Base-by-base conservation (phyloP, 2,888 invertebrate genomes). In the Tribolium freemani region DNA sequence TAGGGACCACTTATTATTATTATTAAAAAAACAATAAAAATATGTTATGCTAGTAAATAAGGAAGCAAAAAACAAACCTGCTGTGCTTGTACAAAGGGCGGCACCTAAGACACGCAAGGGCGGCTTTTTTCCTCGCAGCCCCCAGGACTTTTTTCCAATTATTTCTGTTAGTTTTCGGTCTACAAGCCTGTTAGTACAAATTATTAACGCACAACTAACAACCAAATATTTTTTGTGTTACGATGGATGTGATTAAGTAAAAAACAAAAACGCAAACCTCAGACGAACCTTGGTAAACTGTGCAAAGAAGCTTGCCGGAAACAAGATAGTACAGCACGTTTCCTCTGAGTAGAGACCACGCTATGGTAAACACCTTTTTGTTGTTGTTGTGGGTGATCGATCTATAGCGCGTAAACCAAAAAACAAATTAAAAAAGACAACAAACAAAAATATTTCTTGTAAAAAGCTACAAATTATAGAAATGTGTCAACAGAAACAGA, bases 311-410 rank as follows among this genome's bases (percentile, higher is more conserved):
- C 94, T 90, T 99, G 99, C 83, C 99, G 93, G 93, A 99, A 99
- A 90, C 99, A 99, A 87, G 98, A 98, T 87, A 99, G 97, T 83
- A 99, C 99, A 46, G 99, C 99, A 86, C 99, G 93, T 90, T 99
- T 99, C 83, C 99, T 91, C 88, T 99, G 99, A 80, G 97, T 97
- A 68, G 99, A 98, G 77, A 99, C 97, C 84, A 97, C 94, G 77
- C 97, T 98, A 85, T 96, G 93, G 91, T 97, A 98, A 80, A 96
- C 96, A 89, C 96, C 96, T 89, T 96, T 96, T 89, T 95, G 93
- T 90, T 96, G 95, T 89, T 97, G 97, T 91, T 98, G 98, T 31
- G 99, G 99, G 88, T 99, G 99, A 89, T 99, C 99, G 88, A 99
- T 99, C 99, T 99, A 16, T 16, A 75, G 69, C 77, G 69, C 76